phyloP scores from a whole-genome alignment of 2,888 invertebrate species.

The Nephrotoma flavescens region DNA sequence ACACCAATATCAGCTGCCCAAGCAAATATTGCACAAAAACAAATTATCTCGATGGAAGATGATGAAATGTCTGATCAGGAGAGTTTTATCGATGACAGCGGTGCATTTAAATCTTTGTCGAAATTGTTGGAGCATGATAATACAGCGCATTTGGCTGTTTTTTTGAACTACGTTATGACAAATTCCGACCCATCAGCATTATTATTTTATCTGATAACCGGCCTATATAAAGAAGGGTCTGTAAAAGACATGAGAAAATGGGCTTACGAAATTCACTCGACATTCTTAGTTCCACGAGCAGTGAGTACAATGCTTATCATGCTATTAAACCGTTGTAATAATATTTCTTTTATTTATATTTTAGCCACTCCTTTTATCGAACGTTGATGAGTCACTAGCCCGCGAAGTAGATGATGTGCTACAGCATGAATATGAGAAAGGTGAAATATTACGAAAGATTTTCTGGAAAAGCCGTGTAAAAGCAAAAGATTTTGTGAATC shows the following conservation, averaged over 20 bases:
- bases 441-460: conserved; percentile 73
- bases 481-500: conserved; percentile 29
- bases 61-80: conserved; percentile 84
- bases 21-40: conserved; percentile 41
- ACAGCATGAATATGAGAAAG: conserved; percentile 72
- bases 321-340: not conserved
- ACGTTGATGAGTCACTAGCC: conserved; percentile 59
- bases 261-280: conserved; percentile 98
- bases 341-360: not conserved
- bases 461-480: conserved; percentile 79
- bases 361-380: conserved; percentile 26
- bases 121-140: conserved; percentile 65
- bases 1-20: conserved; percentile 27
- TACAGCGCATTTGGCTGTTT: conserved; percentile 77
- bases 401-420: conserved; percentile 81
- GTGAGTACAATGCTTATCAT: conserved; percentile 35
- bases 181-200: conserved; percentile 61
- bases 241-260: conserved; percentile 89
- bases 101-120: conserved; percentile 74
- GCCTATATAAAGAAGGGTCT: conserved; percentile 72
- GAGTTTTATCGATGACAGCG: conserved; percentile 64
- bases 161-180: conserved; percentile 79
- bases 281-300: conserved; percentile 82
- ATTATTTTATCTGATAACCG: conserved; percentile 74
- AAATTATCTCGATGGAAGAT: conserved; percentile 91